Conservation (phyloP, 2,888 invertebrate species). For the Pantelozetes paolii region DNA sequence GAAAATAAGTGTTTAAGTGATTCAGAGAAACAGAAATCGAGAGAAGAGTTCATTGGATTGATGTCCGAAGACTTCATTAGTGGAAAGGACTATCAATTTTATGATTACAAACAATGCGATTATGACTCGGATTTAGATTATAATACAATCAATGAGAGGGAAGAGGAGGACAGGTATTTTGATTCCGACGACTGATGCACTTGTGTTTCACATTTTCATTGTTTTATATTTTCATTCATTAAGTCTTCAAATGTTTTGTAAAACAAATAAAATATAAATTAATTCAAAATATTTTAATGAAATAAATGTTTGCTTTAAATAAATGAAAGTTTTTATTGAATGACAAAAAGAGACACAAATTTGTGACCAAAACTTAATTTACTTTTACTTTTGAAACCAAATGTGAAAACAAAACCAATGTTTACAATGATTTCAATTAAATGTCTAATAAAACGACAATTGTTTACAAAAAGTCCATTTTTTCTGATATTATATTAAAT, state of each 20-base stretch:
- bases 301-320: background rate
- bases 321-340: too few relatives aligned
- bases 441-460: too few relatives aligned
- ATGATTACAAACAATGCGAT: constrained; percentile 77
- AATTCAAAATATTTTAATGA: too few relatives aligned
- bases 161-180: constrained; percentile 86
- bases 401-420: too few relatives aligned
- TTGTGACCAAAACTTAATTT: too few relatives aligned
- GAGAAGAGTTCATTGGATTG: constrained; percentile 73
- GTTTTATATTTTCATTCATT: background rate
- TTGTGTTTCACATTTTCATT: background rate
- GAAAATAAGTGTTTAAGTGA: constrained; percentile 48
- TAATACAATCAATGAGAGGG: constrained; percentile 66
- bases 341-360: too few relatives aligned
- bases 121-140: constrained; percentile 74
- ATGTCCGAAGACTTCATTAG: constrained; percentile 80
- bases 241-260: background rate
- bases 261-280: too few relatives aligned
- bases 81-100: constrained; percentile 68
- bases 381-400: too few relatives aligned
- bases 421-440: too few relatives aligned
- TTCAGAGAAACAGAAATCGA: constrained; percentile 59
- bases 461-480: too few relatives aligned
- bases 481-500: too few relatives aligned
- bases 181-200: constrained; percentile 62